Percentiles rank a stretch among this genome's conserved stretches.
Conservation (phyloP, 2,113 vertebrate species). For the Alligator mississippiensis region DNA sequence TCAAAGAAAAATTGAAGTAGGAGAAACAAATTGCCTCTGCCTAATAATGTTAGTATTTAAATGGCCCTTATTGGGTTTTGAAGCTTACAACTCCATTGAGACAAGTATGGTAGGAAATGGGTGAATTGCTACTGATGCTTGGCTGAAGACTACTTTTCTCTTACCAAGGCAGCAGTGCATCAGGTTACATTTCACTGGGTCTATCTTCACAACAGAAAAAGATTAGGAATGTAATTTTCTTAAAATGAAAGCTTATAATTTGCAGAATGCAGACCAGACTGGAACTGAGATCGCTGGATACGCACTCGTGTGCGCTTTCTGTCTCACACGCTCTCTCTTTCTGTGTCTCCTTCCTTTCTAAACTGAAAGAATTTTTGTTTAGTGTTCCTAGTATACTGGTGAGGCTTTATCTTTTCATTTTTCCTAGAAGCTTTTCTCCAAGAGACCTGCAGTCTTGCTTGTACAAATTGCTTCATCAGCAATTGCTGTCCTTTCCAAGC, state of each 20-base stretch:
- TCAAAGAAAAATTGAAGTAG: not conserved
- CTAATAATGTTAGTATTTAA: not conserved
- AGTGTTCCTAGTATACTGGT: constrained; percentile 45
- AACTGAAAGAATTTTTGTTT: constrained; percentile 50
- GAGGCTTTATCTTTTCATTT: constrained; percentile 28
- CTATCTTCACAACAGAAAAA: not conserved
- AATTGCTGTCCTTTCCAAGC: constrained; percentile 24
- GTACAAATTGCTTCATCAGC: constrained; percentile 34
- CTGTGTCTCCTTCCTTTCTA: constrained; percentile 49
- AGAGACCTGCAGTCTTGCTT: constrained; percentile 43
- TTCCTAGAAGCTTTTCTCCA: constrained; percentile 8
- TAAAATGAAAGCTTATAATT: not conserved
- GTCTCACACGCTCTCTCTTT: not conserved
- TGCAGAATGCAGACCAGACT: constrained; percentile 3
- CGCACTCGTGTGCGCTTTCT: no score
- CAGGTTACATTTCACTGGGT: constrained; percentile 23
- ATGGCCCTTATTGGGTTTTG: constrained; percentile 21
- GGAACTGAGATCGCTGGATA: not conserved
- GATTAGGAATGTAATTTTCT: not conserved
- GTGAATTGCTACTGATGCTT: constrained; percentile 24
- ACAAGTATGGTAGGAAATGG: not conserved
- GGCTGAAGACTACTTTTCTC: constrained; percentile 7
- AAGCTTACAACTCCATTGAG: not conserved
- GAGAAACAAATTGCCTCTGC: not conserved
- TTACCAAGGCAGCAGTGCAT: not conserved